phyloP scores from a whole-genome alignment of 2,113 vertebrate genomes.

The Hydrochoerus hydrochaeris region DNA sequence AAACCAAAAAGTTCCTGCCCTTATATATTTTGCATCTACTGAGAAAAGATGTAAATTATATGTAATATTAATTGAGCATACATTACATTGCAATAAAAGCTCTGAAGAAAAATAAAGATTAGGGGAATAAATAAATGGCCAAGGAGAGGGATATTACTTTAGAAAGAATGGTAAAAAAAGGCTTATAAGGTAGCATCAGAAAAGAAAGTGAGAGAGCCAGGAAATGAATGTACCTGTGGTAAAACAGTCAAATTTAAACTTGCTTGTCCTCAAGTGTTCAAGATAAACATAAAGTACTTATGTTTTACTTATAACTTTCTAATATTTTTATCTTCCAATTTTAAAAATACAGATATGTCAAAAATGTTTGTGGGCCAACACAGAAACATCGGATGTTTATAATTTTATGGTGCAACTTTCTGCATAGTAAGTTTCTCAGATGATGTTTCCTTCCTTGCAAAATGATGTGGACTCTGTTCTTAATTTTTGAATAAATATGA shows the following conservation, averaged over 20 bases:
- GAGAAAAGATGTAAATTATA: background rate
- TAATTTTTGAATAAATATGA: constrained; percentile 44
- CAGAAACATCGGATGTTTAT: background rate
- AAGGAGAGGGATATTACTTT: background rate
- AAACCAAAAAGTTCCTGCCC: background rate
- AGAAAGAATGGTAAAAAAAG: background rate
- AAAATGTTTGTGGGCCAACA: background rate
- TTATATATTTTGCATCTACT: background rate
- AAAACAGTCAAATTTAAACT: constrained; percentile 33
- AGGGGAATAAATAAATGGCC: background rate
- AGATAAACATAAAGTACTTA: constrained; percentile 23
- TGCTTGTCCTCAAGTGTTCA: constrained; percentile 16
- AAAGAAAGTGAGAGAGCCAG: background rate
- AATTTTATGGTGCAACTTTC: background rate
- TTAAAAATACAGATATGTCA: constrained; percentile 8
- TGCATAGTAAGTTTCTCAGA: background rate
- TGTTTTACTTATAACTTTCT: constrained; percentile 41
- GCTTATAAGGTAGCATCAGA: constrained; percentile 1
- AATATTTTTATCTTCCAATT: constrained; percentile 29
- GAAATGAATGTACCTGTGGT: background rate
- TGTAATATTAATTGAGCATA: background rate
- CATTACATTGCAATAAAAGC: constrained; percentile 15
- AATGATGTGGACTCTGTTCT: constrained; percentile 12
- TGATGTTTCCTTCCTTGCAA: background rate
- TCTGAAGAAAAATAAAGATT: constrained; percentile 41